These are phyloP conservation scores for Scaptodrosophila lebanonensis DNA, from an alignment of 1,140 invertebrate species.

Conservation along the genomic window DNA sequence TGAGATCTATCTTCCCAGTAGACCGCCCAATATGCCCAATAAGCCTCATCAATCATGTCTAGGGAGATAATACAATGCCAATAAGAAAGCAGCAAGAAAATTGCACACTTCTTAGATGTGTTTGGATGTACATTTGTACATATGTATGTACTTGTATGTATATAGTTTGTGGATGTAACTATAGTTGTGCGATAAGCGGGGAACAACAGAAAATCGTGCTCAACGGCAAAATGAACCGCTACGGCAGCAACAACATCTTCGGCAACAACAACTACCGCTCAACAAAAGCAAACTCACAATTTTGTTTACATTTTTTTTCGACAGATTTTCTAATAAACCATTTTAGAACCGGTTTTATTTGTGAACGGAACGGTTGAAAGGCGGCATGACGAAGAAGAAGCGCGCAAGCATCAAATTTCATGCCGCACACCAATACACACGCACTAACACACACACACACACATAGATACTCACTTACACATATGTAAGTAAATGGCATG, in stretches of 20 bases:
- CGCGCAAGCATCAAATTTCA: conserved; percentile 65
- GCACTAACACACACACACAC: not conserved
- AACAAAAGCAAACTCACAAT: conserved; percentile 44
- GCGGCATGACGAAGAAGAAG: conserved; percentile 37
- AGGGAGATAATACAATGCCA: conserved; percentile 52
- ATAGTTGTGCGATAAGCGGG: conserved; percentile 51
- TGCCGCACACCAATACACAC: conserved; percentile 43
- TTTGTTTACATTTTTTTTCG: conserved; percentile 68
- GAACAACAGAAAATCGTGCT: conserved; percentile 41
- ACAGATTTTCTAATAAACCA: conserved; percentile 74
- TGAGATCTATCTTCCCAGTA: conserved; percentile 30
- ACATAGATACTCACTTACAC: conserved; percentile 5
- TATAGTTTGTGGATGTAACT: conserved; percentile 4
- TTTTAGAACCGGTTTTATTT: conserved; percentile 68
- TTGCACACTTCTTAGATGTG: conserved; percentile 40
- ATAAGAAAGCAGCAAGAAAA: conserved; percentile 59
- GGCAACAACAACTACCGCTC: conserved; percentile 7
- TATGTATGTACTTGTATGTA: not conserved
- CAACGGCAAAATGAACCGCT: conserved; percentile 22
- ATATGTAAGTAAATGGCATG: conserved; percentile 10
- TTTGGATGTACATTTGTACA: conserved; percentile 35
- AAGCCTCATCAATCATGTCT: too few species aligned
- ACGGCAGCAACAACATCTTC: conserved; percentile 19
- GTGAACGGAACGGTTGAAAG: conserved; percentile 52
- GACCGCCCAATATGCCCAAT: too few species aligned